These are phyloP conservation scores for Anas georgica DNA, from an alignment of 2,797 vertebrate genomes.

Conservation along the genomic window DNA sequence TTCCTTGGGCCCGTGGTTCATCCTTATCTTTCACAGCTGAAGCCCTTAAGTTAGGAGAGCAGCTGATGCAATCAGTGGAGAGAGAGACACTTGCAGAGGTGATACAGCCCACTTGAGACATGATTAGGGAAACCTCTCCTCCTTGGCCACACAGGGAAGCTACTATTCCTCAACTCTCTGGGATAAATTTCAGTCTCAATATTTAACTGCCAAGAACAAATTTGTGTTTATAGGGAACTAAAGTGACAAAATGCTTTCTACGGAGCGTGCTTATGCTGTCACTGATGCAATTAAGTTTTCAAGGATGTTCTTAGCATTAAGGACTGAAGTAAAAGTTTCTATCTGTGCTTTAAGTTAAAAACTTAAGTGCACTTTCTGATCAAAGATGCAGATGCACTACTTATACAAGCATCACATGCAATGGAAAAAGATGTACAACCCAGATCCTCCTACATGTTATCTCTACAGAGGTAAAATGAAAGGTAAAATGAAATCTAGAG, in stretches of 20 bases:
- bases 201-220: background rate
- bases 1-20: rapidly evolving
- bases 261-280: background rate
- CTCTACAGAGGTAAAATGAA: background rate
- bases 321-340: background rate
- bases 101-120: background rate
- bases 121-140: background rate
- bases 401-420: rapidly evolving
- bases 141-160: background rate
- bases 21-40: background rate
- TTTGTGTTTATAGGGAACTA: background rate
- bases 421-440: background rate
- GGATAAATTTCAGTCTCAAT: background rate
- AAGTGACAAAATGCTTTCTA: background rate
- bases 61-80: background rate
- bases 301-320: constrained; percentile 9
- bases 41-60: background rate
- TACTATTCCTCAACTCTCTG: background rate
- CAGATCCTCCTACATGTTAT: background rate
- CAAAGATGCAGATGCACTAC: background rate
- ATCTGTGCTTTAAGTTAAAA: background rate
- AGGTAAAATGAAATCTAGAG: background rate
- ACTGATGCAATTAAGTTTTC: constrained; percentile 7
- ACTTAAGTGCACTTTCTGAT: background rate
- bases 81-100: background rate